These are phyloP conservation scores for Epizoanthus scotinus DNA, from an alignment of 92 coral and sea anemone species.

Conservation along the genomic window DNA sequence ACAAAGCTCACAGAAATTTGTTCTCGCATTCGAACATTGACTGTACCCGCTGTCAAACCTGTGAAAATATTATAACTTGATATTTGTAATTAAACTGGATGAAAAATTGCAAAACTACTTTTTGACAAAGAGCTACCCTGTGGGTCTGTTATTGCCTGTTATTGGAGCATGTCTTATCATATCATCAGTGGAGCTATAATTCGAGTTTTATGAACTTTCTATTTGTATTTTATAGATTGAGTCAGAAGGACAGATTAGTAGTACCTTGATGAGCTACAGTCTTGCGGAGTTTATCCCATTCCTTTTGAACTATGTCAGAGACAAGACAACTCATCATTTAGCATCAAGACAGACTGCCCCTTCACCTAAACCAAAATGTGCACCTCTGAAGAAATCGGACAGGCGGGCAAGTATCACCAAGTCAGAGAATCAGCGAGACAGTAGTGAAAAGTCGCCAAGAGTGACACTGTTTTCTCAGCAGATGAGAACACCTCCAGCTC, in stretches of 20 bases:
- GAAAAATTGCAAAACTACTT: no score
- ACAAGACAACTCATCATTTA: conserved; percentile 81
- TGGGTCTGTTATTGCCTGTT: no score
- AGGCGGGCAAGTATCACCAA: conserved; percentile 28
- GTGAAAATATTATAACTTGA: no score
- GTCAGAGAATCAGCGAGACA: conserved; percentile 30
- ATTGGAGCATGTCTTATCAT: no score
- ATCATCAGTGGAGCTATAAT: no score
- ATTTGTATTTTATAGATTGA: conserved; percentile 9
- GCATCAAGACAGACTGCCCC: conserved; percentile 75
- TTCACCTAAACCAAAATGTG: conserved; percentile 68
- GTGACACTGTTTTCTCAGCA: conserved; percentile 68
- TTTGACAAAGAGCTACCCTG: no score
- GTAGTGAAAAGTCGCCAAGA: conserved; percentile 52
- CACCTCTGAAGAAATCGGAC: conserved; percentile 36
- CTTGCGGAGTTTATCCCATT: conserved; percentile 79
- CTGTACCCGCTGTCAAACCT: no score
- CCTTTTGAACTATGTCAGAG: conserved; percentile 89
- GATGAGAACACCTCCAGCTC: conserved; percentile 61
- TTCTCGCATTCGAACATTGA: no score
- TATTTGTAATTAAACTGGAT: no score
- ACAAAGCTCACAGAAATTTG: no score
- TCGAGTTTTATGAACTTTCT: not conserved
- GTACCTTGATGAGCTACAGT: not conserved
- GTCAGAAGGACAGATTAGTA: not conserved